Conservation (phyloP, 2,797 vertebrate genomes). For the Phrynocephalus forsythii region DNA sequence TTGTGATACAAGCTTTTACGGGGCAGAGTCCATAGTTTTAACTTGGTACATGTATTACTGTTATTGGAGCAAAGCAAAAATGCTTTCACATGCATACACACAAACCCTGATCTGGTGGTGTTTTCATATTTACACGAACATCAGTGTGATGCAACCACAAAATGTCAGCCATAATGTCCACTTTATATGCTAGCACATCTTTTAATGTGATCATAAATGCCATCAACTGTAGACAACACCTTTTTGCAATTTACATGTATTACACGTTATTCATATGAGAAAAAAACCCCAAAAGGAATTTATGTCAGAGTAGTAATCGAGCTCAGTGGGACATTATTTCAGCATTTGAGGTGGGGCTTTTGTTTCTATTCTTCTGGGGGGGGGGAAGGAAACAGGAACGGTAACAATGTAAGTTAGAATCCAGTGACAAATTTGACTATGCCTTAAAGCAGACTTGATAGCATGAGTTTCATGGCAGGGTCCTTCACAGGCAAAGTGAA, state of each 20-base stretch:
- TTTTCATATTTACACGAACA: not conserved
- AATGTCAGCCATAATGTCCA: not conserved
- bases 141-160: not conserved
- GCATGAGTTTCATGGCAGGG: not conserved
- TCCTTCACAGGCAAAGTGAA: not conserved
- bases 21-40: too few relatives aligned
- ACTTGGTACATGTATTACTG: too few relatives aligned
- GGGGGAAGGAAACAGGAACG: not conserved
- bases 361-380: not conserved
- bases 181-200: not conserved
- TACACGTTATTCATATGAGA: not conserved
- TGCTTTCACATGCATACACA: too few relatives aligned
- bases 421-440: not conserved
- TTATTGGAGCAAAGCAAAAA: too few relatives aligned
- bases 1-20: too few relatives aligned
- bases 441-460: not conserved
- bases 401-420: not conserved
- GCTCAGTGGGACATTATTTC: too few relatives aligned
- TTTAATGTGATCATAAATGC: not conserved
- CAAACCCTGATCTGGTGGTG: too few relatives aligned
- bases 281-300: not conserved
- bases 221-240: not conserved
- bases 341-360: not conserved
- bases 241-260: not conserved
- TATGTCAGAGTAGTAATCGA: not conserved